Percentiles rank a stretch among this genome's conserved stretches.
These are phyloP conservation scores for Kryphioiulus occultus DNA, from an alignment of 2,888 invertebrate genomes.

Conservation along the genomic window DNA sequence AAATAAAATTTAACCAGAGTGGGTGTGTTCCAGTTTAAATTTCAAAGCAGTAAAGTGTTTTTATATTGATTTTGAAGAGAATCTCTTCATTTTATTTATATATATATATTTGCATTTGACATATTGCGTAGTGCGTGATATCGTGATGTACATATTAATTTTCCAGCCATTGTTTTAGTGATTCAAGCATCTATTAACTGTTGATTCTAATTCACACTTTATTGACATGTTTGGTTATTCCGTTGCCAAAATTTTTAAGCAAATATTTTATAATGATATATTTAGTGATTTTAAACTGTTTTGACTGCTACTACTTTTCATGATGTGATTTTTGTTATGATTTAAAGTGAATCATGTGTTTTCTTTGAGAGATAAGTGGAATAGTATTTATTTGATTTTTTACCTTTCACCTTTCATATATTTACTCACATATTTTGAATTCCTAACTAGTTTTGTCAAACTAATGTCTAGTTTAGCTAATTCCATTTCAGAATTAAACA, in stretches of 20 bases:
- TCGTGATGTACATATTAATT: slow-evolving; percentile 19
- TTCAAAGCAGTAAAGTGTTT: slow-evolving; percentile 20
- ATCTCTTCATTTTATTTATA: slow-evolving; percentile 35
- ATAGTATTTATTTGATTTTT: slow-evolving; percentile 30
- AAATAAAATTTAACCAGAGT: not conserved
- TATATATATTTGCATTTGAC: slow-evolving; percentile 19
- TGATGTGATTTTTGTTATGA: not conserved
- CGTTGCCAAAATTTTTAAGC: slow-evolving; percentile 25
- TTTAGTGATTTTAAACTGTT: not conserved
- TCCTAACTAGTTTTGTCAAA: slow-evolving; percentile 13
- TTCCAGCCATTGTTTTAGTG: slow-evolving; percentile 8
- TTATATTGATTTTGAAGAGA: slow-evolving; percentile 35
- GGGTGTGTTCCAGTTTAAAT: slow-evolving; percentile 15
- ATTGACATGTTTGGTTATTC: slow-evolving; percentile 28
- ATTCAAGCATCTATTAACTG: slow-evolving; percentile 35
- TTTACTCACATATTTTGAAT: not conserved
- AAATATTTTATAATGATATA: slow-evolving; percentile 26
- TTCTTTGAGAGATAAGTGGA: not conserved
- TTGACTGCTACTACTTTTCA: slow-evolving; percentile 2
- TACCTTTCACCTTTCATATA: slow-evolving; percentile 30
- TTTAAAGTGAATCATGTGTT: slow-evolving; percentile 25
- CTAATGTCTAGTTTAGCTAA: slow-evolving; percentile 19
- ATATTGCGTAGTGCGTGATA: slow-evolving; percentile 18
- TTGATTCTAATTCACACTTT: slow-evolving; percentile 31
- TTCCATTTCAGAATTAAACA: slow-evolving; percentile 35